phyloP scores from a whole-genome alignment of 2,888 invertebrate species.

The Chymomyza procnemis region DNA sequence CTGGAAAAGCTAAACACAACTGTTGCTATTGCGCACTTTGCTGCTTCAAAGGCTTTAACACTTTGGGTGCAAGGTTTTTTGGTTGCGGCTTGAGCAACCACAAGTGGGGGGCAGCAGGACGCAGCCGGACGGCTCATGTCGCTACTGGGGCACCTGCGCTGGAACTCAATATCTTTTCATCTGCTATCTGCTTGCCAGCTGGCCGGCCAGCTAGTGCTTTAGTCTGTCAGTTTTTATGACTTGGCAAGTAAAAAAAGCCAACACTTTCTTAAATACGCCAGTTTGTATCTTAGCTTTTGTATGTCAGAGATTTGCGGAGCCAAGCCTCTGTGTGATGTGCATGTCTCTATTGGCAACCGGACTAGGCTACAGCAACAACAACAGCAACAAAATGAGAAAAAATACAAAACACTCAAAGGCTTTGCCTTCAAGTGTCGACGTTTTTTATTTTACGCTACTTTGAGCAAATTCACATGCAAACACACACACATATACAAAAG shows the following conservation, averaged over 20 bases:
- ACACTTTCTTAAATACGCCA: conserved; percentile 4
- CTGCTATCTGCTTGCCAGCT: neutral
- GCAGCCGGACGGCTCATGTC: no score
- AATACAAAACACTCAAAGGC: conserved; percentile 30
- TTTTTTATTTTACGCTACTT: conserved; percentile 49
- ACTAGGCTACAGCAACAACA: conserved; percentile 5
- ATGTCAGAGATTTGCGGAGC: conserved; percentile 22
- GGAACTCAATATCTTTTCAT: neutral
- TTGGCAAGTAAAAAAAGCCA: conserved; percentile 12
- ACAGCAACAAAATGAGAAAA: conserved; percentile 1
- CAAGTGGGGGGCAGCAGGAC: conserved; percentile 1
- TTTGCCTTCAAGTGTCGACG: conserved; percentile 38
- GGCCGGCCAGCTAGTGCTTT: neutral
- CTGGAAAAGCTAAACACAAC: conserved; percentile 60
- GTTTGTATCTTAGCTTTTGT: neutral
- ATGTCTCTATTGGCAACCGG: conserved; percentile 19
- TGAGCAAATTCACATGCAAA: conserved; percentile 51
- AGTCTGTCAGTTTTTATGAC: conserved; percentile 31
- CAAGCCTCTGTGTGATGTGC: conserved; percentile 2
- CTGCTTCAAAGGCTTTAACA: conserved; percentile 41
- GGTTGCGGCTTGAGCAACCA: conserved; percentile 26
- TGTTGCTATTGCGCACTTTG: conserved; percentile 58
- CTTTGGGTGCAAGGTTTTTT: conserved; percentile 37
- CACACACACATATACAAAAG: conserved; percentile 1
- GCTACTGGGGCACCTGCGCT: neutral